Conservation (phyloP, 1,140 invertebrate genomes). For the Calycopis cecrops region DNA sequence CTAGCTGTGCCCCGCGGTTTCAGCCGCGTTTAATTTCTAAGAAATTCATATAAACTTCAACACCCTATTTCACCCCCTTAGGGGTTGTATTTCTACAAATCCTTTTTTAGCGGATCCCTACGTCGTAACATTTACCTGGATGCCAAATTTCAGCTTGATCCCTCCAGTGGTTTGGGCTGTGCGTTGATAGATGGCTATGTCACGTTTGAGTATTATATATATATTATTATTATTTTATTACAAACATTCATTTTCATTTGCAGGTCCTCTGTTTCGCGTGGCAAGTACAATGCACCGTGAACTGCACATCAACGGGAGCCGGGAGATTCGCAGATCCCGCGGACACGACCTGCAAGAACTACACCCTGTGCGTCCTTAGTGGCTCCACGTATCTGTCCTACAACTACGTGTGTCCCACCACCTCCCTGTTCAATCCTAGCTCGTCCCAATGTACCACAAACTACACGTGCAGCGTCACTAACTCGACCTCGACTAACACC, state of each 20-base stretch:
- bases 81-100: no score
- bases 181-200: no score
- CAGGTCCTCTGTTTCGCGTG: slow-evolving; percentile 36
- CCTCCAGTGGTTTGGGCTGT: no score
- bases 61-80: no score
- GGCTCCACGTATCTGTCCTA: slow-evolving; percentile 31
- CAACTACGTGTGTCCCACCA: slow-evolving; percentile 48
- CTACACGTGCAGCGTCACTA: slow-evolving; percentile 30
- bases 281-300: slow-evolving; percentile 32
- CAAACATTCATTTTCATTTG: slow-evolving; percentile 10
- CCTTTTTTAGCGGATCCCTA: no score
- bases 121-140: no score
- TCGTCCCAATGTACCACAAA: slow-evolving; percentile 14
- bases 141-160: no score
- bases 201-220: no score
- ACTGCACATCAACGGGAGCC: slow-evolving; percentile 36
- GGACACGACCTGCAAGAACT: slow-evolving; percentile 45
- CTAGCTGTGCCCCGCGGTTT: no score
- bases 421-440: slow-evolving; percentile 31
- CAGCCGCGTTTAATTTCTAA: no score
- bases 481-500: slow-evolving; percentile 21
- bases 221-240: background rate
- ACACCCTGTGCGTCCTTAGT: slow-evolving; percentile 39
- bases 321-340: slow-evolving; percentile 38
- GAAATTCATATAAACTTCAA: no score